Evolutionary conservation across 2,888 invertebrate genomes (phyloP).

Genomic region (Amiota mariae): DNA sequence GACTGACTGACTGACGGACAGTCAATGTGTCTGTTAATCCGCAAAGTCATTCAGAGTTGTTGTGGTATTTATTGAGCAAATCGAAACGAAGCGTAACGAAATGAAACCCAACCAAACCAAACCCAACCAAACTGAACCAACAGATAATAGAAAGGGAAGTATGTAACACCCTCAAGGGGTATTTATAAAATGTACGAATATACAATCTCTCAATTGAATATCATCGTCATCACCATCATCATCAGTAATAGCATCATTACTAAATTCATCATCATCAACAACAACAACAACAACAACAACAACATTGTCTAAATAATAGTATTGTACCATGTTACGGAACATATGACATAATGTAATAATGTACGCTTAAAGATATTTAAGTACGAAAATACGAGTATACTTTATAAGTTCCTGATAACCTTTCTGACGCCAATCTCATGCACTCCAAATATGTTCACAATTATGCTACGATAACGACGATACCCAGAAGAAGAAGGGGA

Average conservation of each 20-base stretch:
- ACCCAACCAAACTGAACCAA: not conserved
- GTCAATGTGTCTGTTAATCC: slow-evolving; percentile 60
- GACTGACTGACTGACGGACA: not conserved
- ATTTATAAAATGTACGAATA: not conserved
- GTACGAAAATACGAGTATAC: too few relatives aligned
- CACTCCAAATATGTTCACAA: slow-evolving; percentile 67
- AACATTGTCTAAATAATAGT: slow-evolving; percentile 1
- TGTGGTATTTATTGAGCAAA: slow-evolving; percentile 20
- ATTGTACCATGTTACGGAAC: slow-evolving; percentile 52
- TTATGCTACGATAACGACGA: slow-evolving; percentile 44
- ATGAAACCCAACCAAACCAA: slow-evolving; percentile 44
- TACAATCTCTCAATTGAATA: not conserved
- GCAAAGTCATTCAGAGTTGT: slow-evolving; percentile 60
- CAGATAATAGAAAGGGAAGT: too few relatives aligned
- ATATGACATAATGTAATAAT: slow-evolving; percentile 57
- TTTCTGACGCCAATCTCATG: slow-evolving; percentile 44
- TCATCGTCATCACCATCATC: not conserved
- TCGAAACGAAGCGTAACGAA: slow-evolving; percentile 14
- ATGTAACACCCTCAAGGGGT: too few relatives aligned
- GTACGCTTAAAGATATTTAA: not conserved
- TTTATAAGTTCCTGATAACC: not conserved
- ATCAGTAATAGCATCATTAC: not conserved
- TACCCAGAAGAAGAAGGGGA: too few relatives aligned
- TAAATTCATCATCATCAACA: not conserved
- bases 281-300: not conserved